Base-by-base conservation (phyloP, 2,113 vertebrate species). In the Mesoclemmys tuberculata region DNA sequence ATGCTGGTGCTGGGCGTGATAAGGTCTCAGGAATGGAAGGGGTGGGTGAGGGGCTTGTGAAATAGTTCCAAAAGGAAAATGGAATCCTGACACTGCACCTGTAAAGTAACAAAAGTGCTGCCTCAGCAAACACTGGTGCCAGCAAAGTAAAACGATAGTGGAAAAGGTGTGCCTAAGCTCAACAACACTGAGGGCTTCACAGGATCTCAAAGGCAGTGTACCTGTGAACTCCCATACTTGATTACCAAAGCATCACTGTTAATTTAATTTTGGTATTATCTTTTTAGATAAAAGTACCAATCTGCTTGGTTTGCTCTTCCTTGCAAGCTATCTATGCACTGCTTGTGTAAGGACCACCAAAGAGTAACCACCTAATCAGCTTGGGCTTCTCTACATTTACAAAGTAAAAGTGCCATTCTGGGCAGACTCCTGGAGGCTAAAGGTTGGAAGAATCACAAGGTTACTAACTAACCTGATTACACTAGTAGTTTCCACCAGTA, bases 181-280 rank as follows among this genome's bases (percentile, higher is more conserved):
- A 82, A 2, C 5, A 41, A 78, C 41, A 88, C 14, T 58, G 90
- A 86, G 48, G 26, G 27, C 26, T 93, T 22, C 35, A 0, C 41
- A 38, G 77, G 8, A 16, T 31, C 88, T 38, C 35, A 8, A 78
- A 49, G 35, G 22, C 44, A 92, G 52, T 74, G n/a, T 51, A 18
- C 0, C 0, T 26, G 26, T 0, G 55, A 58, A 82, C 49, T 82
- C 26, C 14, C 22, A 80, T 18, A 44, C 90, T 12, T 68, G 4
- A 77, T 71, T 64, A 87, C 14, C 56, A 8, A 27, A 46, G 7
- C 24, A 46, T 75, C 22, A 75, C 44, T 24, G 46, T 22, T 24
- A 41, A 12, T 27, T n/a, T n/a, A n/a, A 10, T 5, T 10, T 44
- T 24, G 41, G 24, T 75, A 26, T 5, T 75, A 26, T 58, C 27